These are phyloP conservation scores for Callosobruchus maculatus DNA, from an alignment of 2,888 invertebrate species.

Conservation along the genomic window DNA sequence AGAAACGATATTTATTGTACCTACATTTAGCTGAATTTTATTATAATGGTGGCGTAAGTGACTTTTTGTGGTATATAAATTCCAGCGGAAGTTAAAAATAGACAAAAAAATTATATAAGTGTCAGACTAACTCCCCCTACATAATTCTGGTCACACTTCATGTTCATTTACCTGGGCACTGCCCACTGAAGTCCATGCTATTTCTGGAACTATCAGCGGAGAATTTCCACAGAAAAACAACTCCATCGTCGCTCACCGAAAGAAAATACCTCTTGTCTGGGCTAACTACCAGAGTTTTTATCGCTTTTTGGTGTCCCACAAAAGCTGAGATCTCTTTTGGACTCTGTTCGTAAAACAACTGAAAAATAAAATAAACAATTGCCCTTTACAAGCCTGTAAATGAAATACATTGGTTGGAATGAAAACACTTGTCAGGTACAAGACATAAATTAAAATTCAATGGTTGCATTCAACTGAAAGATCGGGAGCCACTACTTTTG, in stretches of 20 bases:
- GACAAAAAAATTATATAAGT: too few species aligned
- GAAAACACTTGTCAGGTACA: too few species aligned
- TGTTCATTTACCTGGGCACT: conserved; percentile 22
- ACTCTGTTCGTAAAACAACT: conserved; percentile 60
- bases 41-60: too few species aligned
- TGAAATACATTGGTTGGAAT: too few species aligned
- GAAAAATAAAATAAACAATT: conserved; percentile 26
- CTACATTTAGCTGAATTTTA: too few species aligned
- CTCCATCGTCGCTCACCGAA: conserved; percentile 57
- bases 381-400: too few species aligned
- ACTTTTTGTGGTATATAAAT: conserved; percentile 36
- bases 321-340: conserved; percentile 55
- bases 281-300: conserved; percentile 55
- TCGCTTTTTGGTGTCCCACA: conserved; percentile 47
- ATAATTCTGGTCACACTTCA: background rate
- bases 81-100: background rate
- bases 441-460: too few species aligned
- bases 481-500: too few species aligned
- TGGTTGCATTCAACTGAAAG: too few species aligned
- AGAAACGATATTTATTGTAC: too few species aligned
- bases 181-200: conserved; percentile 17
- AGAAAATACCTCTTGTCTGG: conserved; percentile 56
- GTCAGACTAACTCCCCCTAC: too few species aligned
- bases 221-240: conserved; percentile 59
- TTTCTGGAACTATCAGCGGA: conserved; percentile 21